Conservation (phyloP, 2,113 vertebrate genomes). For the Hystrix cristata region DNA sequence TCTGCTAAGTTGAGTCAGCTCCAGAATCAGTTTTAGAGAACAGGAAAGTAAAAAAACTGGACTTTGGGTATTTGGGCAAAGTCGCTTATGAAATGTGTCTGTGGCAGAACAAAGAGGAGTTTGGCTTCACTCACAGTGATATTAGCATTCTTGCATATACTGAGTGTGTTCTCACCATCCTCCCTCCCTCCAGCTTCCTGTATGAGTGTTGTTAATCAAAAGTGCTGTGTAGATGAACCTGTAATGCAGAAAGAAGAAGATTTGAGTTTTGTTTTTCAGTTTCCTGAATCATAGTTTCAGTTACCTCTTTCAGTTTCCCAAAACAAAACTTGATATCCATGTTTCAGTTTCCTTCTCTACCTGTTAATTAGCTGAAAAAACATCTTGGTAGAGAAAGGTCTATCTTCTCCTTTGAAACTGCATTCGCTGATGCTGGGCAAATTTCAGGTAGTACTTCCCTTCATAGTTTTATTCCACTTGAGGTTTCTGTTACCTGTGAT, state of each 20-base stretch:
- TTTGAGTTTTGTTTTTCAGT: slow-evolving; percentile 50
- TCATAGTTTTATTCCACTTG: neutral
- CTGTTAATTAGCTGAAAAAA: slow-evolving; percentile 21
- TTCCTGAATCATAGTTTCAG: neutral
- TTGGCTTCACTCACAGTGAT: neutral
- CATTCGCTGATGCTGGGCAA: slow-evolving; percentile 30
- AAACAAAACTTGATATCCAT: slow-evolving; percentile 2
- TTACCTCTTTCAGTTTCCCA: neutral
- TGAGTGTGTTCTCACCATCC: neutral
- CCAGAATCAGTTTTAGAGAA: slow-evolving; percentile 49
- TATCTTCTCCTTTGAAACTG: slow-evolving; percentile 34
- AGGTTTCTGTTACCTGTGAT: neutral
- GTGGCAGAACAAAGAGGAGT: slow-evolving; percentile 23
- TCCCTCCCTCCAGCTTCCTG: neutral
- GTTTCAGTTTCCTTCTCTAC: neutral
- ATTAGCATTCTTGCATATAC: neutral
- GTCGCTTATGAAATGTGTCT: slow-evolving; percentile 4
- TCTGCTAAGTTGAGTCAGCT: slow-evolving; percentile 5
- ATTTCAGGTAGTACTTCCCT: slow-evolving; percentile 23
- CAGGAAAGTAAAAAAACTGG: slow-evolving; percentile 35
- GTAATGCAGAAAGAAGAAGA: neutral
- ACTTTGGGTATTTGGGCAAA: neutral
- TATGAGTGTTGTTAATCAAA: neutral
- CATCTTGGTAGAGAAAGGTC: slow-evolving; percentile 23
- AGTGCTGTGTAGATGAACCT: neutral